Evolutionary conservation across 2,797 vertebrate species (phyloP).

Genomic region (Mormyrops boulengeri): DNA sequence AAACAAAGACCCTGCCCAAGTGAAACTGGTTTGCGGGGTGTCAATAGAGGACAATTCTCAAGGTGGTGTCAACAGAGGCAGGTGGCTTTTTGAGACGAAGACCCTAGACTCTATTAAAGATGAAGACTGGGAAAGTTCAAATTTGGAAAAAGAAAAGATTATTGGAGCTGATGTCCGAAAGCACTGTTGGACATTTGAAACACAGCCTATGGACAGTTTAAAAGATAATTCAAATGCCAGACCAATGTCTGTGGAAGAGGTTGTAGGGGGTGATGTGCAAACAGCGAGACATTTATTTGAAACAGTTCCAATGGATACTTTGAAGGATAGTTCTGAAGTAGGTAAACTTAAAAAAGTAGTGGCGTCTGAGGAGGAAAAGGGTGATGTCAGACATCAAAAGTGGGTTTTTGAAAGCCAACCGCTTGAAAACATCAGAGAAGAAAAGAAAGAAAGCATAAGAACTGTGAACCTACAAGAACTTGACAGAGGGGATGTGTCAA

Average conservation of each 20-base stretch:
- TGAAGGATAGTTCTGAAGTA: constrained; percentile 66
- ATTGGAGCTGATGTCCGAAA: constrained; percentile 75
- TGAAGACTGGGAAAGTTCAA: constrained; percentile 64
- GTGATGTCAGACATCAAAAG: constrained; percentile 81
- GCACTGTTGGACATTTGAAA: constrained; percentile 85
- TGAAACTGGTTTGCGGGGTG: constrained; percentile 73
- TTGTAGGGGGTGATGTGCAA: constrained; percentile 81
- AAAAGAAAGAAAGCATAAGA: constrained; percentile 68
- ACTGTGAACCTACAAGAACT: constrained; percentile 78
- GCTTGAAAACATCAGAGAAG: constrained; percentile 78
- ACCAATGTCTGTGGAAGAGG: constrained; percentile 59
- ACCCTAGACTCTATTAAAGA: constrained; percentile 79
- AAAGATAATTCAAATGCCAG: constrained; percentile 68
- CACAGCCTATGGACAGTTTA: constrained; percentile 74
- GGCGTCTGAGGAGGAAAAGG: constrained; percentile 69
- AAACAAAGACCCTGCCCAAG: constrained; percentile 67
- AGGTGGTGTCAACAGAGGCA: constrained; percentile 65
- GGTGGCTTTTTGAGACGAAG: constrained; percentile 79
- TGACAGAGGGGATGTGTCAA: constrained; percentile 77
- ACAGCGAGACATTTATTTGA: constrained; percentile 81
- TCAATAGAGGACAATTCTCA: constrained; percentile 73
- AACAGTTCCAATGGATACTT: constrained; percentile 65
- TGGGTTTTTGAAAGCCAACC: constrained; percentile 79
- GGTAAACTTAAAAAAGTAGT: constrained; percentile 71
- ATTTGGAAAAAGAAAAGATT: constrained; percentile 67